Evolutionary conservation across 2,888 invertebrate species (phyloP), one percentile per base, ranked within the genome.

Genomic region (Heliconius hortense): DNA sequence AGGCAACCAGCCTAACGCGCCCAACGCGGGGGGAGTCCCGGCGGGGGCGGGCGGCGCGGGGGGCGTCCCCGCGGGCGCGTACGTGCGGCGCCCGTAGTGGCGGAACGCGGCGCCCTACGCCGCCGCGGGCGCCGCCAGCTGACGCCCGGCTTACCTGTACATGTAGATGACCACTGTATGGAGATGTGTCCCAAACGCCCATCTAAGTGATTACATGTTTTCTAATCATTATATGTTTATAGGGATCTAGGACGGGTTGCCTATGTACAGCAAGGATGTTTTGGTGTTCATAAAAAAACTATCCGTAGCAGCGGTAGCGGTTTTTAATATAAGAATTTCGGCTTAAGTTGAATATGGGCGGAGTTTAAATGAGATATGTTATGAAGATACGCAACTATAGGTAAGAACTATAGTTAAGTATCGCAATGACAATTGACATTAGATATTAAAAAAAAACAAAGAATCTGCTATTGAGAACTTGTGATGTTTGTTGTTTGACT

Each of bases 11-110:
- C 48, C 48, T 48, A 48, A 21, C 18, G 48, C 48, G 18, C 18
- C 48, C 48, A 35, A 11, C n/a, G 48, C 56, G 11, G 67, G 39
- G 24, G 43, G 35, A 10, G 63, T 28, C 18, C 28, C 28, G 15
- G 63, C 31, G 18, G 64, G n/a, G 0, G 31, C 31, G 80, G 84
- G 83, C 77, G 81, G 85, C 80, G 82, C 76, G 53, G 64, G 35
- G 39, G 35, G 39, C 13, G 39, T 39, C 26, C 13, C 26, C 13
- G 26, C 24, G 60, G 60, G 26, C 26, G 64, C 64, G n/a, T 68
- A 68, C 68, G 85, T 86, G 78, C 90, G 91, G 79, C 89, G 91
- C 71, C 85, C 90, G 82, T 91, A 91, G 92, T 83, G 88, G 69
- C 78, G 83, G 85, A 85, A 86, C 85, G 88, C 90, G 91, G 88